Conservation (phyloP, 2,888 invertebrate genomes). For the Nomada fucata region DNA sequence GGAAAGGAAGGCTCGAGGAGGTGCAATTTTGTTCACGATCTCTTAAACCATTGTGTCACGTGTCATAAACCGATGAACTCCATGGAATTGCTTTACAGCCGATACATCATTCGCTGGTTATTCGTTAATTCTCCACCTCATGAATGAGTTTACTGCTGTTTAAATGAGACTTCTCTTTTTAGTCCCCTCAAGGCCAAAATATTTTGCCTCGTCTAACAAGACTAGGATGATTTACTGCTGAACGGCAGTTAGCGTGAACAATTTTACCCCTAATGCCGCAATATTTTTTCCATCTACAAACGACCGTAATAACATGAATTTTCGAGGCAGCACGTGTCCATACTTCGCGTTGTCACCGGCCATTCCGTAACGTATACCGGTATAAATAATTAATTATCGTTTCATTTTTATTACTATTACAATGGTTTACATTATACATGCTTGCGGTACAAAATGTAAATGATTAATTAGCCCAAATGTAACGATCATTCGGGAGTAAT, state of each 20-base stretch:
- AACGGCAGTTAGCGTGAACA: conserved; percentile 25
- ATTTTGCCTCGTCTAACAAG: conserved; percentile 41
- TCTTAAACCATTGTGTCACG: conserved; percentile 5
- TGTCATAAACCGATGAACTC: conserved; percentile 52
- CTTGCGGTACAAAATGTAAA: background rate
- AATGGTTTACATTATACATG: conserved; percentile 5
- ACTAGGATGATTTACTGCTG: conserved; percentile 38
- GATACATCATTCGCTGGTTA: conserved; percentile 46
- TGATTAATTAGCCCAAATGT: conserved; percentile 36
- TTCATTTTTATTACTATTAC: background rate
- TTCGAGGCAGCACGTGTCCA: background rate
- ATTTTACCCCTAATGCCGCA: conserved; percentile 16
- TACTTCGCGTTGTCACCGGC: background rate
- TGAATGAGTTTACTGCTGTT: conserved; percentile 38
- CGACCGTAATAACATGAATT: conserved; percentile 2
- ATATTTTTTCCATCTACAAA: conserved; percentile 13
- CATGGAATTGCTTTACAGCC: conserved; percentile 49
- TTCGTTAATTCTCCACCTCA: conserved; percentile 24
- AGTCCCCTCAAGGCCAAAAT: conserved; percentile 47
- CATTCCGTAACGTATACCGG: background rate
- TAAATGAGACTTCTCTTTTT: conserved; percentile 34
- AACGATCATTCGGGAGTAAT: conserved; percentile 12
- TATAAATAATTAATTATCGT: background rate
- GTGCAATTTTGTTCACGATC: conserved; percentile 20
- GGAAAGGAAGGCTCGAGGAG: background rate